Base-by-base conservation (phyloP, 1,140 invertebrate genomes). In the Megalonaias nervosa region DNA sequence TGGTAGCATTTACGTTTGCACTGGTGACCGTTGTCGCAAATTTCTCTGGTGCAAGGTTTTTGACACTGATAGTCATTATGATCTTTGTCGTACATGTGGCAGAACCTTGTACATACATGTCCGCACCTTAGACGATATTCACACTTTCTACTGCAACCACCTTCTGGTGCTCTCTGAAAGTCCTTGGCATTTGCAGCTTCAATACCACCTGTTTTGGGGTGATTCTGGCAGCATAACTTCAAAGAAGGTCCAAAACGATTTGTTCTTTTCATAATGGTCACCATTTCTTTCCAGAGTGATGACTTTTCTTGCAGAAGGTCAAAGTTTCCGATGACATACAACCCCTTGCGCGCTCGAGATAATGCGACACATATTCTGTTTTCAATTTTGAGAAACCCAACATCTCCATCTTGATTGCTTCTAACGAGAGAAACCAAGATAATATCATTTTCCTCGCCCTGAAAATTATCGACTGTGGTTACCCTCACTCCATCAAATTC, bases 311-410 rank as follows among this genome's bases (percentile, higher is more conserved):
- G 87, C 15, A 96, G 83, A 31, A 93, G 91, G 5, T 92, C 86
- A 82, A 95, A 93, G 89, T 96, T 95, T 57, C 95, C 94, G 81
- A 94, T 92, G 21, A 93, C 91, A 84, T 91, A 94, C 60, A 94
- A 84, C 80, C 94, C 96, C 90, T 94, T 93, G 86, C 93, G 94
- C 1, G 95, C 96, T 82, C 96, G 90, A 0, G 96, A 96, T 13
- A 97, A 89, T 13, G 96, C 95, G 1, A 97, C 96, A 91, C 95
- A 96, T 61, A 97, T 93, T 66, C 96, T 90, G 90, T 97, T 97
- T 67, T 94, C 92, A 67, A 92, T 93, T 55, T 92, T 93, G 16
- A 97, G 88, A 91, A 97, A 97, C 9, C 96, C 96, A 85, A 96
- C 94, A 58, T 92, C 93, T 17, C 92, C 92, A 16, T 94, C 90